These are phyloP conservation scores for Cercopithecus diana DNA, from an alignment of 2,797 vertebrate genomes.

Conservation along the genomic window DNA sequence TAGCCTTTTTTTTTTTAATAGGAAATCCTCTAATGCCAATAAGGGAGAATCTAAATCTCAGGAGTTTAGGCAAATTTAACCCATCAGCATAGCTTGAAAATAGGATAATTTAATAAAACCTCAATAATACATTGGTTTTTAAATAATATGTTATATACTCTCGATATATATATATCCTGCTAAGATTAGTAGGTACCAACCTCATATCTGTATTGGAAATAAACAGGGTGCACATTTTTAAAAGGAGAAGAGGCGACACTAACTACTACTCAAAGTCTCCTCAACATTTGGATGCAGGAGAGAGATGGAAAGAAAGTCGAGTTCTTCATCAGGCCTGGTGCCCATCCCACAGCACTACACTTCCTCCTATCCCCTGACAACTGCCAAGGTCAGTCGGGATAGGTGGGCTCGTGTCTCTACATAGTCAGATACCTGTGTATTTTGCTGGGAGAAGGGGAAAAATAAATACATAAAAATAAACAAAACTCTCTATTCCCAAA, in stretches of 20 bases:
- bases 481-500: neutral
- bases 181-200: neutral
- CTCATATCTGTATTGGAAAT: conserved; percentile 36
- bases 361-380: neutral
- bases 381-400: neutral
- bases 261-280: neutral
- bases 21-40: conserved; percentile 78
- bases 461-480: neutral
- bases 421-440: neutral
- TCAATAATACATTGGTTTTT: conserved; percentile 42
- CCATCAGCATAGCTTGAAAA: neutral
- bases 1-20: conserved; percentile 76
- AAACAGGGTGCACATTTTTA: neutral
- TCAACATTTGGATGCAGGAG: neutral
- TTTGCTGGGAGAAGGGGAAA: neutral
- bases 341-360: neutral
- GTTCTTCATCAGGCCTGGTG: neutral
- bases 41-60: conserved; percentile 70
- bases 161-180: neutral
- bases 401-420: neutral
- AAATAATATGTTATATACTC: neutral
- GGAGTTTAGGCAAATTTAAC: conserved; percentile 48
- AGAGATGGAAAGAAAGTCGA: neutral
- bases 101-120: conserved; percentile 39
- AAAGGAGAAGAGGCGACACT: neutral